Conservation (phyloP, 2,113 vertebrate species). For the Thamnophis sirtalis region DNA sequence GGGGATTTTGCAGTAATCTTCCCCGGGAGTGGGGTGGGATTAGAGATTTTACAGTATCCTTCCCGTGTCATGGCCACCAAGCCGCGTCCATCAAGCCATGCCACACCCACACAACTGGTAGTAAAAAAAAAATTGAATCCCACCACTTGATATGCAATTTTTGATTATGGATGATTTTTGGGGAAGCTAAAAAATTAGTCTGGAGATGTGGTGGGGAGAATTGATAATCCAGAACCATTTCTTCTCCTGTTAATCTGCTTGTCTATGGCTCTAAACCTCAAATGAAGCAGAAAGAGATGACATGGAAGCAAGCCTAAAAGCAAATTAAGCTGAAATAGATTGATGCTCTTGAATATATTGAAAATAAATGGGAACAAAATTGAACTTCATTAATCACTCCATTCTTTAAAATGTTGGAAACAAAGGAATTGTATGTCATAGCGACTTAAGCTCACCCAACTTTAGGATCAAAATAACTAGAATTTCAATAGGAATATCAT, state of each 20-base stretch:
- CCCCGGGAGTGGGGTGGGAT: too few species aligned
- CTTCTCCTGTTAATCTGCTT: neutral
- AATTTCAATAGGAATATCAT: neutral
- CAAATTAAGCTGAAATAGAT: neutral
- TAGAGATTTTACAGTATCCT: too few species aligned
- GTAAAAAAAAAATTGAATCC: too few species aligned
- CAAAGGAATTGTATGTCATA: neutral
- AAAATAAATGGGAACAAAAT: neutral
- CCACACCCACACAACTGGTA: too few species aligned
- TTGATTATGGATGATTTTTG: neutral
- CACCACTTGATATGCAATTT: neutral
- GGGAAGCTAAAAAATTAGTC: neutral
- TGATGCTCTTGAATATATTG: neutral
- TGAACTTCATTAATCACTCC: neutral
- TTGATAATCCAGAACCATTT: neutral
- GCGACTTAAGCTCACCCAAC: neutral
- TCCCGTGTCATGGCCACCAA: too few species aligned
- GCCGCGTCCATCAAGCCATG: too few species aligned
- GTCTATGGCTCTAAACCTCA: neutral
- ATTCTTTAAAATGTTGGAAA: neutral
- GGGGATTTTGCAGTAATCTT: too few species aligned
- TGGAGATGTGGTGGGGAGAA: neutral
- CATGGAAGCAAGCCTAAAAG: neutral
- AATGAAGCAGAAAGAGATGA: neutral
- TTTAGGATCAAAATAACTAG: neutral